Percentiles rank a stretch among this genome's conserved stretches.
Evolutionary conservation across 2,888 invertebrate species (phyloP).

Genomic region (Pheosia tremula): DNA sequence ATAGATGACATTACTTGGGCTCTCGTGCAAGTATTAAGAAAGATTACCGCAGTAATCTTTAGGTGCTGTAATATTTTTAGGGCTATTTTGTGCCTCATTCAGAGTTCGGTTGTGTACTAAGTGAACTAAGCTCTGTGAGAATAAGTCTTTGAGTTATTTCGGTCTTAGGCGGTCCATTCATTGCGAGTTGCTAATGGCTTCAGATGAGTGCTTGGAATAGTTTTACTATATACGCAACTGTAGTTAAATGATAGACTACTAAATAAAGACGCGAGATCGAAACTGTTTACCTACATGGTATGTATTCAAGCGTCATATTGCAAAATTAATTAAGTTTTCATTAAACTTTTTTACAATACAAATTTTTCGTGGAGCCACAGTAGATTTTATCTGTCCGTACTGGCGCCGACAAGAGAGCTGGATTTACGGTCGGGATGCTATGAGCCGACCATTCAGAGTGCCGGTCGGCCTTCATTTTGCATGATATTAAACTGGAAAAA

Average conservation of each 20-base stretch:
- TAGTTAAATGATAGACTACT: too few relatives aligned
- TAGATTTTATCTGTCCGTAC: conserved; percentile 21
- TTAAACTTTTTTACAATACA: conserved; percentile 10
- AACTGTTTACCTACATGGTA: too few relatives aligned
- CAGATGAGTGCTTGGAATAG: too few relatives aligned
- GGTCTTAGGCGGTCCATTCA: conserved; percentile 37
- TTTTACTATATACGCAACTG: too few relatives aligned
- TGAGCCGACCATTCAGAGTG: conserved; percentile 62
- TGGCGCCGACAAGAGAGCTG: conserved; percentile 41
- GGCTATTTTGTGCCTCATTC: not conserved
- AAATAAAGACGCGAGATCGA: too few relatives aligned
- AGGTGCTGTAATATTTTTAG: too few relatives aligned
- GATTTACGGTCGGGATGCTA: conserved; percentile 65
- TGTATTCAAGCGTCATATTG: not conserved
- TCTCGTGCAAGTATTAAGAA: too few relatives aligned
- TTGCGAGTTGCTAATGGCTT: conserved; percentile 15
- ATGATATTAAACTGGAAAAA: conserved; percentile 74
- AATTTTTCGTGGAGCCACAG: conserved; percentile 15
- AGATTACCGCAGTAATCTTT: too few relatives aligned
- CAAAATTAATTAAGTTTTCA: conserved; percentile 2
- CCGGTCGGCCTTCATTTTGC: conserved; percentile 67
- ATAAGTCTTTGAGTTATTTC: conserved; percentile 24
- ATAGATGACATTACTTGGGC: too few relatives aligned
- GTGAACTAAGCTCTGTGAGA: conserved; percentile 27
- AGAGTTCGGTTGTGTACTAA: not conserved